Percentiles rank a stretch among this genome's conserved stretches.
Evolutionary conservation across 2,888 invertebrate genomes (phyloP).

Genomic region (Orchestes rusci): DNA sequence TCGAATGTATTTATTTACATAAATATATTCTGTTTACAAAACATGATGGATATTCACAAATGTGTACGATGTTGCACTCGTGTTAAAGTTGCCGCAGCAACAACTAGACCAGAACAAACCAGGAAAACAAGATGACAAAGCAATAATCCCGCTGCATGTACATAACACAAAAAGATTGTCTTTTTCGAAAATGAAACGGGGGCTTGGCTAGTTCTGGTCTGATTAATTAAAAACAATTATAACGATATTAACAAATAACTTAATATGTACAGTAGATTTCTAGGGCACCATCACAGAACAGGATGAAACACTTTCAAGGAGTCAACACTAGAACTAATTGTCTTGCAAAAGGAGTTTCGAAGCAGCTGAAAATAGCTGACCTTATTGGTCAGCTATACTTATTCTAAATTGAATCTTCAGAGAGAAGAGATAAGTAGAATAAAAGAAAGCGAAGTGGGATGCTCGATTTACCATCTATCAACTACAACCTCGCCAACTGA

Average conservation of each 20-base stretch:
- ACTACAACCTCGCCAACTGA: constrained; percentile 65
- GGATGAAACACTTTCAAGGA: constrained; percentile 22
- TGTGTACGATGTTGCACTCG: constrained; percentile 30
- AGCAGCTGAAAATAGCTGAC: no score
- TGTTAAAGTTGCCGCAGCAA: constrained; percentile 29
- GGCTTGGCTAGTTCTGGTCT: constrained; percentile 36
- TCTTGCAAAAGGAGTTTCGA: no score
- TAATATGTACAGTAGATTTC: constrained; percentile 30
- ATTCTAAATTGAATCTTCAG: constrained; percentile 36
- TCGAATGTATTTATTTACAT: constrained; percentile 44
- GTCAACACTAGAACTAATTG: constrained; percentile 22
- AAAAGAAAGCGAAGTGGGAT: constrained; percentile 32
- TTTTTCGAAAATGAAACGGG: no score
- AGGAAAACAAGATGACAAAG: no score
- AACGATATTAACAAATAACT: constrained; percentile 27
- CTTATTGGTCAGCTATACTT: no score
- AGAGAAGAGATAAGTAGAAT: constrained; percentile 21
- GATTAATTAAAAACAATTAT: constrained; percentile 24
- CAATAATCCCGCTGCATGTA: constrained; percentile 5
- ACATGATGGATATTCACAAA: constrained; percentile 39
- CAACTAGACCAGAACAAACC: constrained; percentile 41
- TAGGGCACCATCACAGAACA: constrained; percentile 40
- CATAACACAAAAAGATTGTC: constrained; percentile 17
- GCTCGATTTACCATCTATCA: constrained; percentile 57
- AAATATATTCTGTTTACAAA: constrained; percentile 41